Evolutionary conservation across 2,113 vertebrate genomes (phyloP).

Genomic region (Prionailurus bengalensis): DNA sequence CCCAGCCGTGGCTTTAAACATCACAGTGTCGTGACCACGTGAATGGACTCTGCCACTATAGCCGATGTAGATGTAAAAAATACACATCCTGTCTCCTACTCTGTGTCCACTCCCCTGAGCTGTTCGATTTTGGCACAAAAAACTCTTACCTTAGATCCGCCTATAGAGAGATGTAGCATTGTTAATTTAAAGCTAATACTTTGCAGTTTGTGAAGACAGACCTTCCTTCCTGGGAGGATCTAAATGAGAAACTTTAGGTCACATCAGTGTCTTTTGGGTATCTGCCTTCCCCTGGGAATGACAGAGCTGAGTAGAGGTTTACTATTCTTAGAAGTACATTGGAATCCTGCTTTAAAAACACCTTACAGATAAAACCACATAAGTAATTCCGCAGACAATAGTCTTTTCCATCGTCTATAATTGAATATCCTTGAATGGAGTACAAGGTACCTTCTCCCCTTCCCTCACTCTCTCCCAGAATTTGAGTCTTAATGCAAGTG

Average conservation of each 20-base stretch:
- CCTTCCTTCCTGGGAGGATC: not conserved
- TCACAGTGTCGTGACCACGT: rapidly evolving
- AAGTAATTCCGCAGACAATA: slow-evolving; percentile 10
- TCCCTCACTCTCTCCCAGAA: not conserved
- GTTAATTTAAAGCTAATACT: not conserved
- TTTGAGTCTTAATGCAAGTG: slow-evolving; percentile 10
- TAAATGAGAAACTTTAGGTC: not conserved
- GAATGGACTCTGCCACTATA: not conserved
- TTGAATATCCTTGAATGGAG: slow-evolving; percentile 29
- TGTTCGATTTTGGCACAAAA: not conserved
- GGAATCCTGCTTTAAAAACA: not conserved
- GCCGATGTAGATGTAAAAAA: not conserved
- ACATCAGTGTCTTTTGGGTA: not conserved
- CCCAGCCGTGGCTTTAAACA: not conserved
- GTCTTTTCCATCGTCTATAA: slow-evolving; percentile 55
- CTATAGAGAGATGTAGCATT: not conserved
- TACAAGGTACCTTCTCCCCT: not conserved
- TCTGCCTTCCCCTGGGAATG: not conserved
- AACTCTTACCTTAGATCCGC: not conserved
- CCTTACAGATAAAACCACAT: not conserved
- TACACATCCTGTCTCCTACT: not conserved
- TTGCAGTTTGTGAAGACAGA: not conserved
- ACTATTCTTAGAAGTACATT: not conserved
- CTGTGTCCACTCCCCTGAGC: not conserved
- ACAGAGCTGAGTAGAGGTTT: not conserved